These are phyloP conservation scores for Rhabdomys pumilio DNA, from an alignment of 2,797 vertebrate species.

Conservation along the genomic window DNA sequence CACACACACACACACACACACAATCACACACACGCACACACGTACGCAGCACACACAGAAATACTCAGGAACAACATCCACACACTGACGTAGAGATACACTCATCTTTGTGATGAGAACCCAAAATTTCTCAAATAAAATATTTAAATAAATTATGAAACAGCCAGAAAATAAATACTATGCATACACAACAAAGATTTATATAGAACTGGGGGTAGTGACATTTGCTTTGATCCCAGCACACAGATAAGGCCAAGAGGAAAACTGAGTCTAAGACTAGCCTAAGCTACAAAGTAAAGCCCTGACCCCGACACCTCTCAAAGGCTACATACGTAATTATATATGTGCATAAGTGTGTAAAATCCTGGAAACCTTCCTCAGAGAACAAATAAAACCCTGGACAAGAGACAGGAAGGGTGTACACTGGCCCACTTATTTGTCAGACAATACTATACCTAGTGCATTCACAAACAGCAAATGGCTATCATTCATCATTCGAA, in stretches of 20 bases:
- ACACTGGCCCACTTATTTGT: background rate
- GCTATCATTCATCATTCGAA: conserved; percentile 3
- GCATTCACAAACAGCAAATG: background rate
- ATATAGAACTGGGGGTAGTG: background rate
- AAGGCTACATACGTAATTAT: background rate
- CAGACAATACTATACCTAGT: background rate
- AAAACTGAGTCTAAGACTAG: background rate
- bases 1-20: background rate
- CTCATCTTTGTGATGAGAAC: background rate
- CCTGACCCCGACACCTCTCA: background rate
- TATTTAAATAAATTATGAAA: conserved; percentile 33
- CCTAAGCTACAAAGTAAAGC: background rate
- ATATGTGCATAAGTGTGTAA: background rate
- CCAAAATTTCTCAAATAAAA: conserved; percentile 11
- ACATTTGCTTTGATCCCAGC: background rate
- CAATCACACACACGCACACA: background rate
- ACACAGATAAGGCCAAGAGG: background rate
- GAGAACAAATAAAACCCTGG: background rate
- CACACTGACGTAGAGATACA: background rate
- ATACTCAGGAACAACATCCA: background rate
- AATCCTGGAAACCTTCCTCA: background rate
- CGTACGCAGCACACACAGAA: background rate
- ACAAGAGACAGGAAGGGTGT: background rate
- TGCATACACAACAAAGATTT: background rate
- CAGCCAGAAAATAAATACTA: background rate